A percentile compares a stretch with the other conserved stretches of the same genome.
These are phyloP conservation scores for Trissolcus japonicus DNA, from an alignment of 2,888 invertebrate genomes.

Conservation along the genomic window DNA sequence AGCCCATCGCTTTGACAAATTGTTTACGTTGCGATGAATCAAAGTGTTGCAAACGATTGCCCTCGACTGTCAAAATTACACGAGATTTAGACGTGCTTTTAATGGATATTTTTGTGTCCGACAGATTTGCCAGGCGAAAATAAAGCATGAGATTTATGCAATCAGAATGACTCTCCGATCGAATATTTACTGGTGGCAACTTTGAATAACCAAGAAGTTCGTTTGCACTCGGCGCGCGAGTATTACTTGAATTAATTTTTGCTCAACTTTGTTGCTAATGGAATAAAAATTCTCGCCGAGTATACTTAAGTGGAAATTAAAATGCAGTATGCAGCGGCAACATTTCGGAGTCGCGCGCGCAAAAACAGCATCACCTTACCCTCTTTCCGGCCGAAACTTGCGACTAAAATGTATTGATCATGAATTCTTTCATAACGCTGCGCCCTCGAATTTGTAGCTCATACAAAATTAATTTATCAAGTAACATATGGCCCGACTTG, in stretches of 20 bases:
- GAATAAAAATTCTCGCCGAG: slow-evolving; percentile 42
- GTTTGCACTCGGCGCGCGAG: background rate
- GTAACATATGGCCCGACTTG: slow-evolving; percentile 36
- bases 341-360: slow-evolving; percentile 22
- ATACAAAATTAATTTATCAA: slow-evolving; percentile 45
- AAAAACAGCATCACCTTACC: slow-evolving; percentile 26
- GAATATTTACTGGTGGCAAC: too few relatives aligned
- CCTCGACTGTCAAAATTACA: slow-evolving; percentile 23
- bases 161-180: too few relatives aligned
- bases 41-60: slow-evolving; percentile 20
- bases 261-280: slow-evolving; percentile 41
- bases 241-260: slow-evolving; percentile 39
- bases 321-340: slow-evolving; percentile 31
- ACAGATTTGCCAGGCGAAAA: too few relatives aligned
- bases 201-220: background rate
- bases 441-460: slow-evolving; percentile 19
- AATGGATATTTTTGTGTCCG: slow-evolving; percentile 4
- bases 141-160: too few relatives aligned
- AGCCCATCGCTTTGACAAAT: slow-evolving; percentile 34
- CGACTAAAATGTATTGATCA: slow-evolving; percentile 38
- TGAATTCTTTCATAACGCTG: slow-evolving; percentile 14
- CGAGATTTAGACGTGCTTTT: slow-evolving; percentile 20
- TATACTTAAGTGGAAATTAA: slow-evolving; percentile 46
- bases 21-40: slow-evolving; percentile 41
- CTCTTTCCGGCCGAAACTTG: slow-evolving; percentile 3